A percentile compares a stretch with the other conserved stretches of the same genome.
Evolutionary conservation across 2,113 vertebrate genomes (phyloP).

Genomic region (Larimichthys crocea): DNA sequence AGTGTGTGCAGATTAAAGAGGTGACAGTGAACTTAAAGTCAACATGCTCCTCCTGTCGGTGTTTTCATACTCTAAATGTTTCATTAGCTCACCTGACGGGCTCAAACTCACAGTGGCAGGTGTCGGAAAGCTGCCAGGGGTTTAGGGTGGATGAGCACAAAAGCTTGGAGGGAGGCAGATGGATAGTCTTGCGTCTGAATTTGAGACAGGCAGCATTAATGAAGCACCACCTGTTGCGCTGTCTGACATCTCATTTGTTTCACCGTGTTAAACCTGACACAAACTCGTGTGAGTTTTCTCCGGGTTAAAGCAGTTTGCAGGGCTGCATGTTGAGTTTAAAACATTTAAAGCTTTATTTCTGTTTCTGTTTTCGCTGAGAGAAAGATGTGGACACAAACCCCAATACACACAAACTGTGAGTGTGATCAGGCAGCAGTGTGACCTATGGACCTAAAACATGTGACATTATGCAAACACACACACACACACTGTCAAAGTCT

Average conservation of each 20-base stretch:
- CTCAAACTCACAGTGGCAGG: constrained; percentile 42
- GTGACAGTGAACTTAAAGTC: neutral
- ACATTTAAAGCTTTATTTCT: neutral
- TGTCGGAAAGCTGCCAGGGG: constrained; percentile 60
- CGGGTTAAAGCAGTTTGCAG: neutral
- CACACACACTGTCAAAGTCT: neutral
- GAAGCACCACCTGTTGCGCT: constrained; percentile 57
- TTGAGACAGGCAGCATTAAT: constrained; percentile 35
- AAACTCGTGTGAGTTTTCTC: neutral
- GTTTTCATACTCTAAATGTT: constrained; percentile 18
- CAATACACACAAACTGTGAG: constrained; percentile 31
- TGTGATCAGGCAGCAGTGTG: constrained; percentile 6
- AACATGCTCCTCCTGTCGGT: neutral
- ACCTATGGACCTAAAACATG: constrained; percentile 40
- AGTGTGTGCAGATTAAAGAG: neutral
- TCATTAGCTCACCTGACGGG: constrained; percentile 47
- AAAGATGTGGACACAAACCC: constrained; percentile 22
- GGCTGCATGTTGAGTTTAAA: neutral
- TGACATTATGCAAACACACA: constrained; percentile 52
- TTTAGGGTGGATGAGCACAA: constrained; percentile 69
- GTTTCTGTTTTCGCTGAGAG: constrained; percentile 18
- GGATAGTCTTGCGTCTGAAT: constrained; percentile 46
- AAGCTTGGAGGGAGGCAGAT: constrained; percentile 68
- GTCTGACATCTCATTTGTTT: constrained; percentile 12
- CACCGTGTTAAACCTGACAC: constrained; percentile 21